Evolutionary conservation across 2,888 invertebrate genomes (phyloP), one percentile per base, ranked within the genome.

Genomic region (Cylloceria caligata): DNA sequence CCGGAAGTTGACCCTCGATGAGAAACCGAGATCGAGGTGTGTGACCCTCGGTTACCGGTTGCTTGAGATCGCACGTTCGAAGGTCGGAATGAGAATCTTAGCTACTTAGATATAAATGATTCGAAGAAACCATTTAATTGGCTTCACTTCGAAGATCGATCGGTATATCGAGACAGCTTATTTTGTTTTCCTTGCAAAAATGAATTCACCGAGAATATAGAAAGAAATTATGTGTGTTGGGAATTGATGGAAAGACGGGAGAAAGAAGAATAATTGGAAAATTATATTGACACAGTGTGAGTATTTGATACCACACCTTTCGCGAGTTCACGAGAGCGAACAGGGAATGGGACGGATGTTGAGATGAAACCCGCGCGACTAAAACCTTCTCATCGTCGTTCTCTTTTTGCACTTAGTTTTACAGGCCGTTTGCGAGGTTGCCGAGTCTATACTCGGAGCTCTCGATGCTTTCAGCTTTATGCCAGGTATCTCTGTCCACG

Each of bases 351-450:
- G 36, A 72, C 16, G 69, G 57, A 71, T 36, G 42, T 62, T 68
- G 79, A 34, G 11, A 72, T 36, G 79, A 68, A 75, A 83, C 72
- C 71, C 60, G 36, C 67, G 60, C 78, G 78, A 82, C 81, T 85
- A 85, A 85, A 83, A 80, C 78, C 82, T 82, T 86, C 72, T 86
- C 81, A 82, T 85, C 72, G 83, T 87, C 83, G 83, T 85, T 87
- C 87, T 89, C 89, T 88, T 90, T 90, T 90, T 89, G 88, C 80
- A 83, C 84, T 69, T 85, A 88, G 88, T 89, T 90, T 90, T 88
- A 88, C 88, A 87, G 88, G 86, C 86, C 71, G 86, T 84, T 86
- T 88, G 90, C 89, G 89, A 88, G 88, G 89, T 90, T 90, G 90
- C 90, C 90, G 88, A 88, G 86, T 90, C 87, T 86, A 80, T 80